Conservation (phyloP, 2,113 vertebrate genomes). For the Pachyramphus minor region DNA sequence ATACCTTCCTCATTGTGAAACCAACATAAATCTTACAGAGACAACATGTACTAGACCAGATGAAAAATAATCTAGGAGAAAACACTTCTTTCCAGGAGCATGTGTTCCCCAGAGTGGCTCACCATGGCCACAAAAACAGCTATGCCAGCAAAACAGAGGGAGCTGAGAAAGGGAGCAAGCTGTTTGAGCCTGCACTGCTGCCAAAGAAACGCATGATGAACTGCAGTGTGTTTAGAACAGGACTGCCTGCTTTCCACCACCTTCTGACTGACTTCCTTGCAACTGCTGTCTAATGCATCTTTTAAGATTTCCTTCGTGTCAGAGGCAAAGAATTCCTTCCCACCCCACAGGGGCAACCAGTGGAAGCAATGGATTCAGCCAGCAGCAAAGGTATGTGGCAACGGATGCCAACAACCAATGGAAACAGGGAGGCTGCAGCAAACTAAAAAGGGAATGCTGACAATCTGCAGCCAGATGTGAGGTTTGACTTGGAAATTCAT, state of each 20-base stretch:
- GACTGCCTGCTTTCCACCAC: not conserved
- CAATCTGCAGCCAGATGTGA: not conserved
- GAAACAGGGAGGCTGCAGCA: not conserved
- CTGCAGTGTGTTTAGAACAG: not conserved
- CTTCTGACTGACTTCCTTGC: not conserved
- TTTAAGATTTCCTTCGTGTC: not conserved
- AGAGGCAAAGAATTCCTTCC: not conserved
- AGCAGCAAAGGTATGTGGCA: not conserved
- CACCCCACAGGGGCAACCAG: not conserved
- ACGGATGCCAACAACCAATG: not conserved
- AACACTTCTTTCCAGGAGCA: slow-evolving; percentile 42
- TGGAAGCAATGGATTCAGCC: not conserved
- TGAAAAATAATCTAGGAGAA: slow-evolving; percentile 44
- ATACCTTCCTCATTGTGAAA: slow-evolving; percentile 38
- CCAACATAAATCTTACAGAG: slow-evolving; percentile 14
- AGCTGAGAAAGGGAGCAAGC: not conserved
- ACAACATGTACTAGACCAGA: slow-evolving; percentile 34
- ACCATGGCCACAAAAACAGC: slow-evolving; percentile 11
- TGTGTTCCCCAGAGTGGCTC: slow-evolving; percentile 2
- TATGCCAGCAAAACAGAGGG: slow-evolving; percentile 40
- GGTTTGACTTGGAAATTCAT: not conserved
- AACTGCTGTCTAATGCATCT: not conserved
- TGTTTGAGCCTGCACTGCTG: not conserved
- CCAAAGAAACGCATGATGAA: slow-evolving; percentile 18
- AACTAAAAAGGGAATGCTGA: slow-evolving; percentile 3